Base-by-base conservation (phyloP, 2,113 vertebrate species). In the Xiphorhynchus elegans region DNA sequence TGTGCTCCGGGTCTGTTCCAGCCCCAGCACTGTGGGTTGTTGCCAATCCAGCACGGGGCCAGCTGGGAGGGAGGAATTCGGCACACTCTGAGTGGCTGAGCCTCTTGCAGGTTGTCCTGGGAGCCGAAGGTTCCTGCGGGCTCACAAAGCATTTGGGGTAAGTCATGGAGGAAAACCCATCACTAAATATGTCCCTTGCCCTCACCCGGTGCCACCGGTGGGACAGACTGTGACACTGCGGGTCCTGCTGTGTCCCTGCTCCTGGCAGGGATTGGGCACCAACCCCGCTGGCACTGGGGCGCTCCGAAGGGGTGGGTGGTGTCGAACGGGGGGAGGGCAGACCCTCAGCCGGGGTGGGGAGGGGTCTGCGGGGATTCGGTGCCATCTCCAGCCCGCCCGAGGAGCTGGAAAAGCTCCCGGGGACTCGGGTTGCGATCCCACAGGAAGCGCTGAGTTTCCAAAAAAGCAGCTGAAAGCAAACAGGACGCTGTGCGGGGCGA, bases 1-100 rank as follows among this genome's bases (percentile, higher is more conserved):
- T 1, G 35, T n/a, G n/a, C 53, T 33, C 64, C 28, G 0, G 10
- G 64, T 5, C 44, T 13, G 42, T 42, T 35, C 80, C 46, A 56
- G 4, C 44, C 28, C 33, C 1, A 4, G 66, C 40, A 5, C 0
- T 5, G 11, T 4, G 44, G 50, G 21, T 11, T 35, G 3, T 9
- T 39, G 31, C 75, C 66, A 31, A 16, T 6, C 20, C 39, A 52
- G 40, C 35, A 7, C 0, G 13, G 29, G 6, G 3, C 20, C 37
- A 10, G 63, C 2, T 5, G 26, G 0, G 17, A 24, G 49, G 35
- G 17, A 19, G 29, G 10, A 33, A 35, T 24, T 64, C 24, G 18
- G 14, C 12, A 4, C 10, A 2, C 11, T 8, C 13, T 3, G 53
- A 13, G 31, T 12, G 49, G 18, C 59, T 5, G 58, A 80, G 75